These are phyloP conservation scores for Eristalis pertinax DNA, from an alignment of 2,888 invertebrate genomes.

Conservation along the genomic window DNA sequence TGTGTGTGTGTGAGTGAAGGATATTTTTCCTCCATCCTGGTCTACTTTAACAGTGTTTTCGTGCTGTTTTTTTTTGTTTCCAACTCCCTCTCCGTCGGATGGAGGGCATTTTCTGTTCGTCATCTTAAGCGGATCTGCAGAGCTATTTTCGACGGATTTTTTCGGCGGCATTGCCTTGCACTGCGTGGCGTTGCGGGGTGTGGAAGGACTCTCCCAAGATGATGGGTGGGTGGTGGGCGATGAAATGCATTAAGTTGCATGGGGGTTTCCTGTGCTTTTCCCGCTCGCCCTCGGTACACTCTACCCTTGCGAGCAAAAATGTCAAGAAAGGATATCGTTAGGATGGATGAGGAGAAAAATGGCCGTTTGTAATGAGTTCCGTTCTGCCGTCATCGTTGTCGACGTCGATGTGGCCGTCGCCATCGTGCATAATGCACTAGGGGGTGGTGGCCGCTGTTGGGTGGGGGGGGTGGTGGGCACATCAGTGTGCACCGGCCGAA, in stretches of 20 bases:
- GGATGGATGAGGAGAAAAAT: conserved; percentile 72
- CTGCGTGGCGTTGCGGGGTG: not conserved
- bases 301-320: conserved; percentile 59
- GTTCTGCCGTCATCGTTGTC: conserved; percentile 56
- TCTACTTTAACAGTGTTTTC: conserved; percentile 44
- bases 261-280: conserved; percentile 50
- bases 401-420: conserved; percentile 18
- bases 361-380: conserved; percentile 72
- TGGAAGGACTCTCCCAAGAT: not conserved
- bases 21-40: conserved; percentile 43
- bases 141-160: conserved; percentile 68
- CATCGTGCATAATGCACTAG: conserved; percentile 50
- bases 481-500: not conserved
- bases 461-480: no score
- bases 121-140: conserved; percentile 69
- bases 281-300: not conserved
- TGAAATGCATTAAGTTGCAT: conserved; percentile 67
- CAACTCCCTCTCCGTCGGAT: not conserved
- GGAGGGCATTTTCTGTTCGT: conserved; percentile 52
- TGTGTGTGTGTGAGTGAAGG: conserved; percentile 31
- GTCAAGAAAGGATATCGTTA: conserved; percentile 72
- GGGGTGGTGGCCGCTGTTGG: not conserved
- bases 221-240: not conserved
- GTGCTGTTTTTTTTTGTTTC: conserved; percentile 12
- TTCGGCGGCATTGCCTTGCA: conserved; percentile 25